Conservation (phyloP, 1,140 invertebrate genomes). For the Leptoteleia sp. region DNA sequence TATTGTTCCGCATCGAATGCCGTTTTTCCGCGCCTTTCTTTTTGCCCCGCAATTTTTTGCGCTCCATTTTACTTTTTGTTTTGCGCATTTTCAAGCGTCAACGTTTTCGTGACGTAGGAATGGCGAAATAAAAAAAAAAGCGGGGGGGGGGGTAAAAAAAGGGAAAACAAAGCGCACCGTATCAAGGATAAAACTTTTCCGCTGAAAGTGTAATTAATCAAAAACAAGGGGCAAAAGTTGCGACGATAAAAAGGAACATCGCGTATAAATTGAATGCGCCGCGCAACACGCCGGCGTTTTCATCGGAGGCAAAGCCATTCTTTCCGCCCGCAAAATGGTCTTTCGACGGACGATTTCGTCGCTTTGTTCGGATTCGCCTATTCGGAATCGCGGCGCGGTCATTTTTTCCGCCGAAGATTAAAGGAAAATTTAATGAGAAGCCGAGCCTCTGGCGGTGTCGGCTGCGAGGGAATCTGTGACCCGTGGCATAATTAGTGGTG, state of each 20-base stretch:
- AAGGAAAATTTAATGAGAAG: constrained; percentile 34
- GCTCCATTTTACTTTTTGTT: constrained; percentile 44
- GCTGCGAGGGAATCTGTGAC: constrained; percentile 33
- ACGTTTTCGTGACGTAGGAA: constrained; percentile 46
- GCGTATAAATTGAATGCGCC: constrained; percentile 55
- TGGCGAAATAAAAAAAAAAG: constrained; percentile 55
- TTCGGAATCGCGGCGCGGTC: no score
- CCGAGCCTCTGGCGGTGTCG: background rate
- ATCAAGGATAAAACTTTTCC: constrained; percentile 65
- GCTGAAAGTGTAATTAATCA: constrained; percentile 60
- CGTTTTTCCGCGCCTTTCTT: constrained; percentile 48
- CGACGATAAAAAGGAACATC: constrained; percentile 50
- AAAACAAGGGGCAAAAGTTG: constrained; percentile 50
- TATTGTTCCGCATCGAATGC: constrained; percentile 62
- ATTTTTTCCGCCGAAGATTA: constrained; percentile 10
- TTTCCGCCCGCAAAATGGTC: constrained; percentile 11
- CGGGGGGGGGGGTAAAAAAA: no score
- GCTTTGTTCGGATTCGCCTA: constrained; percentile 12
- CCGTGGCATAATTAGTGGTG: constrained; percentile 55
- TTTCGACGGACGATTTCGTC: constrained; percentile 17
- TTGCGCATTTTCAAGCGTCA: constrained; percentile 39
- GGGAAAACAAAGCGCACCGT: no score
- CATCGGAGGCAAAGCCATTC: constrained; percentile 14
- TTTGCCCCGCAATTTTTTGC: constrained; percentile 17
- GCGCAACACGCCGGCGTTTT: constrained; percentile 26